Base-by-base conservation (phyloP, 2,888 invertebrate genomes). In the Macrosoma leucophasiata region DNA sequence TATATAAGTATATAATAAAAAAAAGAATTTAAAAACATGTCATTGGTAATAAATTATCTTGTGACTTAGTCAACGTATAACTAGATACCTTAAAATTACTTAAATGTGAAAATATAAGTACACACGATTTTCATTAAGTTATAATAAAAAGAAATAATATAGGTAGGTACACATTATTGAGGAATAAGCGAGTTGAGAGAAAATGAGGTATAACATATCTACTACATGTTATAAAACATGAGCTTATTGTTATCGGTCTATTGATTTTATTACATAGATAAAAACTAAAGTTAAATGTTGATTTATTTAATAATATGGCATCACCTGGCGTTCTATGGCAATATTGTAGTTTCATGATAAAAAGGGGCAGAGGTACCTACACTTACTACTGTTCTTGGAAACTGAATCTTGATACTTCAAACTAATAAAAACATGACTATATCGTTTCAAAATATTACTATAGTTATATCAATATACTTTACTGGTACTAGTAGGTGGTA, bases 41-140 rank as follows among this genome's bases (percentile, higher is more conserved):
- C 82, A 82, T 82, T 82, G 82, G 82, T 81, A 82, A 82, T 82
- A 81, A 82, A 79, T 82, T 82, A 82, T 77, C 65, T 77, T 62
- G 78, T 82, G 82, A 82, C 82, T 82, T 82, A 82, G 82, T 82
- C 78, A 77, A 76, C 74, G 62, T 70, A 62, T 62, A 74, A 57
- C 55, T 68, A 72, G 50, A 45, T 50, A 56, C 55, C 58, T 66
- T 49, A 50, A 40, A 47, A 41, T 34, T 43, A 50, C 23, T 22
- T 47, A 36, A 43, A 46, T 33, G 21, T 42, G 38, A 44, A 49
- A 51, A 39, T 26, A 45, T 38, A 43, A 36, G 47, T 46, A 44
- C 36, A 43, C 44, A 36, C 29, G 13, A 36, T 22, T 39, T 34
- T 31, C 28, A 36, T 61, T 55, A 59, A 52, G 53, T 52, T 58